Conservation (phyloP, 2,113 vertebrate genomes). For the Myotis davidii region DNA sequence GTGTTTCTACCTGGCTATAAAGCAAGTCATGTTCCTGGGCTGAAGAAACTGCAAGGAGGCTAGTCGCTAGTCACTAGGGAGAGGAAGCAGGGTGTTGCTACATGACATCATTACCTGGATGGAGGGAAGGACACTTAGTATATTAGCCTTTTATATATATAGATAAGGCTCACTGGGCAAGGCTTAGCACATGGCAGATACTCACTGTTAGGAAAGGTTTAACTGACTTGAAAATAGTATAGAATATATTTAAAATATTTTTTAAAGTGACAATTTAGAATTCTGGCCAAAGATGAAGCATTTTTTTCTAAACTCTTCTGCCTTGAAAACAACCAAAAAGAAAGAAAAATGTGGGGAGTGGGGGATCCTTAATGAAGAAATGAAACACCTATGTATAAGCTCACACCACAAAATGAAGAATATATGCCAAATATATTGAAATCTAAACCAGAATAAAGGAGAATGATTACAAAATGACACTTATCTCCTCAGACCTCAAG, state of each 20-base stretch:
- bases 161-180: constrained; percentile 2
- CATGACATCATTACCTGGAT: too few species aligned
- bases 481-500: constrained; percentile 13
- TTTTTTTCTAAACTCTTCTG: constrained; percentile 11
- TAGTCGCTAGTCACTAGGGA: too few species aligned
- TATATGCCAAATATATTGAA: not conserved
- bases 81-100: too few species aligned
- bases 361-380: not conserved
- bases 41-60: too few species aligned
- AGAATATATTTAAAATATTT: constrained; percentile 38
- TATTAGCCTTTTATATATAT: too few species aligned
- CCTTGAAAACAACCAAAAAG: constrained; percentile 20
- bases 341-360: not conserved
- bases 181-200: not conserved
- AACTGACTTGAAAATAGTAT: not conserved
- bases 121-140: too few species aligned
- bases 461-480: not conserved
- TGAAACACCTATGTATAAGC: not conserved
- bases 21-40: too few species aligned
- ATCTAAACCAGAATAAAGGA: not conserved
- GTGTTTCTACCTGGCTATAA: too few species aligned
- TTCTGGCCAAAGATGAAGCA: constrained; percentile 33
- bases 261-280: constrained; percentile 44
- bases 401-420: constrained; percentile 11
- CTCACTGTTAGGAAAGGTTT: constrained; percentile 35